Conservation (phyloP, 2,888 invertebrate species). For the Lottia gigantea region DNA sequence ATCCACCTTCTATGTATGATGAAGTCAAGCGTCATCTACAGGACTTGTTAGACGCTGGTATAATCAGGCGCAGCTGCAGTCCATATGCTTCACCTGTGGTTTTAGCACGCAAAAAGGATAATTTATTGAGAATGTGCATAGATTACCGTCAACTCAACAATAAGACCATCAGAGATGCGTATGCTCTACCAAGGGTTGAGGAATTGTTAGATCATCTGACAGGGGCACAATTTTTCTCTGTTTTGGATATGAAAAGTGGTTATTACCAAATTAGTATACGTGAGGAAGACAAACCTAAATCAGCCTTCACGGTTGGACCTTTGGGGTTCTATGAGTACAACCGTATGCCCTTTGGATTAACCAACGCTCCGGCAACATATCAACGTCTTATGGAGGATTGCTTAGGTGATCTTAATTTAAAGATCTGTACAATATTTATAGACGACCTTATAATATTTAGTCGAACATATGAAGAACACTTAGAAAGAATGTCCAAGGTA, state of each 20-base stretch:
- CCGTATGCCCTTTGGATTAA: not conserved
- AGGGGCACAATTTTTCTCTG: constrained; percentile 12
- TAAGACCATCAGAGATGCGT: constrained; percentile 17
- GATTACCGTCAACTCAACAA: constrained; percentile 19
- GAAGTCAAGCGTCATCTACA: not conserved
- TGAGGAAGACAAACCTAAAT: not conserved
- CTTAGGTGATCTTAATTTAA: not conserved
- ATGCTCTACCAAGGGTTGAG: constrained; percentile 16
- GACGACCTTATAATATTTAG: constrained; percentile 3
- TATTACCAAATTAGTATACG: not conserved
- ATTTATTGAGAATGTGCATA: constrained; percentile 12
- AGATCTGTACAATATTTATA: not conserved
- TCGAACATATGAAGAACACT: not conserved
- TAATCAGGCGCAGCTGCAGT: not conserved
- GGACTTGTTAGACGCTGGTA: not conserved
- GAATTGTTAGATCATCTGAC: constrained; percentile 14
- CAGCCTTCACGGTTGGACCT: not conserved
- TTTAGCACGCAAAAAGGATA: constrained; percentile 18
- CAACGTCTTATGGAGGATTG: constrained; percentile 1
- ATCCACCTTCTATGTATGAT: not conserved
- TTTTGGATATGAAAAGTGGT: not conserved
- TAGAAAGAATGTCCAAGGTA: not conserved
- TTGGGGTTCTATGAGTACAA: not conserved
- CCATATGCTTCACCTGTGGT: not conserved
- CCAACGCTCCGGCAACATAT: not conserved